Evolutionary conservation across 2,797 vertebrate species (phyloP).

Genomic region (Sphenopsis melanotis): DNA sequence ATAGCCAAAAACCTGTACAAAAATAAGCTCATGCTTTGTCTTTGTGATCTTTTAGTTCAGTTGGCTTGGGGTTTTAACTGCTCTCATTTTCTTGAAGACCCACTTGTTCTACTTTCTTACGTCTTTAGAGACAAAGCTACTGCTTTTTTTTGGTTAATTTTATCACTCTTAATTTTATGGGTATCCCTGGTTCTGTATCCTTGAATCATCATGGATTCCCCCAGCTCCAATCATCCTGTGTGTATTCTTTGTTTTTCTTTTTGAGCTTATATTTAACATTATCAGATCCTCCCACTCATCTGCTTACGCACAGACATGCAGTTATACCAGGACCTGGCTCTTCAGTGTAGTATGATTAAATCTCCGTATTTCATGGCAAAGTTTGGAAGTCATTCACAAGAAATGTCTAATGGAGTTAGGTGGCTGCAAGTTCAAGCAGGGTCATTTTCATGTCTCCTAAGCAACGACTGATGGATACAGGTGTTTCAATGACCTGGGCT

Average conservation of each 20-base stretch:
- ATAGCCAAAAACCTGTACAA: not conserved
- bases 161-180: not conserved
- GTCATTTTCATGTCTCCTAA: not conserved
- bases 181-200: not conserved
- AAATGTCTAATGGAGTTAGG: not conserved
- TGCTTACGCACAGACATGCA: not conserved
- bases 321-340: not conserved
- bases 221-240: not conserved
- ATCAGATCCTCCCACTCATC: not conserved
- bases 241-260: not conserved
- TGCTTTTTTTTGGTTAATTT: not conserved
- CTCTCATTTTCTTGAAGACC: not conserved
- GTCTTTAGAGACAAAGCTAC: not conserved
- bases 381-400: not conserved
- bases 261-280: not conserved
- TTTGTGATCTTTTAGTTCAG: not conserved
- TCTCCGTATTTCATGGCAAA: not conserved
- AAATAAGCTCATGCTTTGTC: not conserved
- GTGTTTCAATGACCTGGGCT: not conserved
- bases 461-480: not conserved
- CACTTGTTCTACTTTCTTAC: not conserved
- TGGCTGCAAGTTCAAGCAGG: not conserved
- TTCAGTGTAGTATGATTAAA: not conserved
- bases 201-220: not conserved
- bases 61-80: not conserved